These are phyloP conservation scores for Aphelenchoides bicaudatus DNA, from an alignment of 2,888 invertebrate genomes.

Conservation along the genomic window DNA sequence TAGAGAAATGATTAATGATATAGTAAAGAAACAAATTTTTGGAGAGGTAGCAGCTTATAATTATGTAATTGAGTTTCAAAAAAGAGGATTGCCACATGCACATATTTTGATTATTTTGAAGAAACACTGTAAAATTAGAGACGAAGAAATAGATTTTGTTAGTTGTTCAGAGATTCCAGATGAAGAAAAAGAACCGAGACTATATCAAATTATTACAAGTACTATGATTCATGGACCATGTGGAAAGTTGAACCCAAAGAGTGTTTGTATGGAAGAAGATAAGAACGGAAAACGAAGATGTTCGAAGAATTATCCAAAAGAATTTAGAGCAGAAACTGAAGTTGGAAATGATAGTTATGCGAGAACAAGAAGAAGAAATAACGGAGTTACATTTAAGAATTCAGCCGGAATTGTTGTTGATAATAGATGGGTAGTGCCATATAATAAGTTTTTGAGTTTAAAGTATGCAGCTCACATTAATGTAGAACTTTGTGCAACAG, in stretches of 20 bases:
- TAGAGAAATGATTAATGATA: slow-evolving; percentile 37
- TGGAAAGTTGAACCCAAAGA: slow-evolving; percentile 39
- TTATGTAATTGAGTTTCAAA: slow-evolving; percentile 58
- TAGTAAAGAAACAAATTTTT: slow-evolving; percentile 36
- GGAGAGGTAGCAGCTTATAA: slow-evolving; percentile 38
- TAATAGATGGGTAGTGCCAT: slow-evolving; percentile 34
- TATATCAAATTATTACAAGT: slow-evolving; percentile 53
- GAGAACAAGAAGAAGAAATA: slow-evolving; percentile 24
- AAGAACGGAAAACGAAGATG: slow-evolving; percentile 20
- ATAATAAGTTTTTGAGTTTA: slow-evolving; percentile 44
- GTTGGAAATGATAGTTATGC: slow-evolving; percentile 30
- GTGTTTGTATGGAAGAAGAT: slow-evolving; percentile 23
- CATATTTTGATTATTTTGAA: slow-evolving; percentile 41
- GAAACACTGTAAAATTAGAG: slow-evolving; percentile 18
- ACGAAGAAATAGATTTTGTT: slow-evolving; percentile 51
- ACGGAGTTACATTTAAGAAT: slow-evolving; percentile 6
- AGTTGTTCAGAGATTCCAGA: slow-evolving; percentile 61
- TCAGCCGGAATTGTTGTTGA: slow-evolving; percentile 32
- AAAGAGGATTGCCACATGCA: slow-evolving; percentile 55
- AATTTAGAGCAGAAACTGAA: slow-evolving; percentile 25
- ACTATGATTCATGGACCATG: slow-evolving; percentile 62
- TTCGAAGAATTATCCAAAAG: slow-evolving; percentile 27
- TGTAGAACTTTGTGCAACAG: slow-evolving; percentile 55
- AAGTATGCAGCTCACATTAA: slow-evolving; percentile 62
- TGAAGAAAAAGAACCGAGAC: slow-evolving; percentile 40